Evolutionary conservation across 2,113 vertebrate genomes (phyloP), one percentile per base, ranked within the genome.

Genomic region (Bufo gargarizans): DNA sequence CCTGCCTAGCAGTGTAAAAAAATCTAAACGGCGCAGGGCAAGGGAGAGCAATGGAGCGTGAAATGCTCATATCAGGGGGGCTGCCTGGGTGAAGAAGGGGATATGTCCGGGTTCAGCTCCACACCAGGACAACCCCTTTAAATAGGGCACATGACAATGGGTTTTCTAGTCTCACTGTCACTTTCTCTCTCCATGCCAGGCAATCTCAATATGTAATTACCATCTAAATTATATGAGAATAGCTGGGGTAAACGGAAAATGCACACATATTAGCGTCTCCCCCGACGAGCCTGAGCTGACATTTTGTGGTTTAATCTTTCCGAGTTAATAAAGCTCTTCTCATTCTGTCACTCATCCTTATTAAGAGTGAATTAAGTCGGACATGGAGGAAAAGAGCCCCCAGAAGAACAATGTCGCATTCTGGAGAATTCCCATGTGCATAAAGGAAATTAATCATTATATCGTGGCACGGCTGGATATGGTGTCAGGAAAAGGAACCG

Each of bases 181-280:
- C 69, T 13, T 22, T 63, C 6, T 9, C 9, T 77, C 43, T 83
- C 56, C 71, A 93, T 93, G 93, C 91, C 89, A 90, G 92, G 93
- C 90, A 93, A 94, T 92, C 91, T 92, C 91, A 93, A 94, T 93
- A 90, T 91, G 90, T 92, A 94, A 95, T 95, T 95, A 95, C 90
- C 94, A 95, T 94, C 92, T 94, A 93, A 95, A 94, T 93, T 84
- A 91, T 63, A 85, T 56, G 91, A 90, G 88, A 89, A 94, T 93
- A 92, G 91, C 92, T 89, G 90, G 90, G 90, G 84, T 91, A 93
- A 91, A 82, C 72, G 86, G 87, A 87, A 92, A 92, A 45, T 9
- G 1, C 43, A 6, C 9, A 12, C 53, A 80, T 14, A 83, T 67
- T 69, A 79, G 14, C 56, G 20, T 56, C 20, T 94, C 90, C 91